phyloP scores from a whole-genome alignment of 2,113 vertebrate genomes.

The Prunella himalayana region DNA sequence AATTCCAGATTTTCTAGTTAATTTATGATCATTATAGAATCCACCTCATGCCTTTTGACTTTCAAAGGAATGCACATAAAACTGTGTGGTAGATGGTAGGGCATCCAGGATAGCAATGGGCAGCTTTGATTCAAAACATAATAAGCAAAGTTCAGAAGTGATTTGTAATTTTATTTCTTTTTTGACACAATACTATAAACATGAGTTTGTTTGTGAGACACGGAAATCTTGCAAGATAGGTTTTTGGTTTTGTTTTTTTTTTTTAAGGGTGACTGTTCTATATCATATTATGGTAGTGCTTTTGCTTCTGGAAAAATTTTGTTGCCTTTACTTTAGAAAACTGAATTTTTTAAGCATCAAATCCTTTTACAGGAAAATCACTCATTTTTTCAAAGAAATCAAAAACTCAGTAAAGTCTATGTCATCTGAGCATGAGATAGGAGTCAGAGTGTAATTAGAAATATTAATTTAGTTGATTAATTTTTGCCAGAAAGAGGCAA shows the following conservation, averaged over 20 bases:
- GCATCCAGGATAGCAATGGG: background rate
- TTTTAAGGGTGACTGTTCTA: background rate
- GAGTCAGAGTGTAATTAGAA: background rate
- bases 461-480: background rate
- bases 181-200: background rate
- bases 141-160: background rate
- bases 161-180: background rate
- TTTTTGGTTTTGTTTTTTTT: too few relatives aligned
- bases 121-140: background rate
- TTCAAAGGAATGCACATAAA: background rate
- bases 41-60: background rate
- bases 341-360: background rate
- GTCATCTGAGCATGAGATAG: background rate
- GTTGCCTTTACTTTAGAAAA: background rate
- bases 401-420: background rate
- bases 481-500: background rate
- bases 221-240: background rate
- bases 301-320: background rate
- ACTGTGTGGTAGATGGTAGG: background rate
- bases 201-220: background rate
- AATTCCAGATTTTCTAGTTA: background rate
- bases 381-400: background rate
- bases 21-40: background rate
- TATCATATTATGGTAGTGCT: background rate
- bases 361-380: background rate